Percentiles rank a stretch among this genome's conserved stretches.
Evolutionary conservation across 1,140 invertebrate genomes (phyloP).

Genomic region (Psix sp.): DNA sequence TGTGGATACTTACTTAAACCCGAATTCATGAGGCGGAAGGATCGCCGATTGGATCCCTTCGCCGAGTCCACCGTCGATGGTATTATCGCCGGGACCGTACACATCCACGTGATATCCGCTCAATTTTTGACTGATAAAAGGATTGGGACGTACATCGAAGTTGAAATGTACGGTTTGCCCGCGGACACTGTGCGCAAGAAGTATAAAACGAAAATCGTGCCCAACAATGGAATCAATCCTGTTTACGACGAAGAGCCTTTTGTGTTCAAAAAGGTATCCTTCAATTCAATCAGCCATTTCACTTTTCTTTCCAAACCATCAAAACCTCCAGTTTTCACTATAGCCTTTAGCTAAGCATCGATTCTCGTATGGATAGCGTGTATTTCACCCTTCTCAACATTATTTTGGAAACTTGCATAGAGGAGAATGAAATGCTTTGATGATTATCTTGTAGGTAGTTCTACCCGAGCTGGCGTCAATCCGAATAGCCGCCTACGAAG

Average conservation of each 20-base stretch:
- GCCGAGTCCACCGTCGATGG: conserved; percentile 99
- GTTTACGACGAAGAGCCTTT: conserved; percentile 98
- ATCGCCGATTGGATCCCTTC: conserved; percentile 97
- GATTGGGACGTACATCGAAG: conserved; percentile 97
- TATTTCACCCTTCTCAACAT: neutral
- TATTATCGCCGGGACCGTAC: conserved; percentile 97
- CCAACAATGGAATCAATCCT: conserved; percentile 97
- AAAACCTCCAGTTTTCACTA: no score
- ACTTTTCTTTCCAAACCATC: no score
- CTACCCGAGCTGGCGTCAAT: conserved; percentile 97
- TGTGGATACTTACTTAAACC: conserved; percentile 97
- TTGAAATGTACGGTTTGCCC: conserved; percentile 99
- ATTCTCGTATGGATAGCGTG: neutral
- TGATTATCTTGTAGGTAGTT: conserved; percentile 88
- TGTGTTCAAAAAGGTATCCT: conserved; percentile 94
- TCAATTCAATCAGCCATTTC: neutral
- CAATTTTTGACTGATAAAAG: conserved; percentile 98
- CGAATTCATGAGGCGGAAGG: conserved; percentile 97
- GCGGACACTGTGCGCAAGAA: conserved; percentile 98
- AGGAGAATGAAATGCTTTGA: no score
- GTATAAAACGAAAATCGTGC: conserved; percentile 95
- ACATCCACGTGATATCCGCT: conserved; percentile 91
- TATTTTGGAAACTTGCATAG: neutral
- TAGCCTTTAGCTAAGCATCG: no score
- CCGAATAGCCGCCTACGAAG: conserved; percentile 97